A percentile compares a stretch with the other conserved stretches of the same genome.
Conservation (phyloP, 2,888 invertebrate species). For the Drosophila prolongata region DNA sequence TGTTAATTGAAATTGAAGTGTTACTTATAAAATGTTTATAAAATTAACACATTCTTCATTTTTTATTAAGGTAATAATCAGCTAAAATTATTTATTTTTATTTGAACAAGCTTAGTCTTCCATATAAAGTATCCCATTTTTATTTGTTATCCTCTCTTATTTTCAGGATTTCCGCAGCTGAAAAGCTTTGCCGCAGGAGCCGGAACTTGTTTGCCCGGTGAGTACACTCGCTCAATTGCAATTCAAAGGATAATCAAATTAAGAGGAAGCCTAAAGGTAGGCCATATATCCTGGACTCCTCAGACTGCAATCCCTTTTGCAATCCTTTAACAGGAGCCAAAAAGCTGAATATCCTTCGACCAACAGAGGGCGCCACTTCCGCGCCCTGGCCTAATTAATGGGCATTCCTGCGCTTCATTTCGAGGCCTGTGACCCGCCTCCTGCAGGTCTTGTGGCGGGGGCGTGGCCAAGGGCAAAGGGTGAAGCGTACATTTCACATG, state of each 20-base stretch:
- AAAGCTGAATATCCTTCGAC: conserved; percentile 21
- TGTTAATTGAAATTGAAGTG: no score
- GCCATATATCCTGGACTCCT: conserved; percentile 33
- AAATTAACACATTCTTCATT: no score
- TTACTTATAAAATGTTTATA: no score
- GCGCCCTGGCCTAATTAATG: conserved; percentile 68
- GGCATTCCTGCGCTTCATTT: conserved; percentile 76
- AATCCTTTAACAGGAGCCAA: conserved; percentile 13
- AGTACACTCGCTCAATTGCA: conserved; percentile 39
- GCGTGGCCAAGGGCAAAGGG: conserved; percentile 27
- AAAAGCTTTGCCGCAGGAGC: conserved; percentile 81
- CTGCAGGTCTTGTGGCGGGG: conserved; percentile 17
- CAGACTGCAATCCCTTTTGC: conserved; percentile 33
- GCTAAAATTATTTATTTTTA: no score
- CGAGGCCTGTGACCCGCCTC: conserved; percentile 15
- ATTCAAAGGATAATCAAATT: conserved; percentile 5
- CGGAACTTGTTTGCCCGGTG: conserved; percentile 82
- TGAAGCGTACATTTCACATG: conserved; percentile 48
- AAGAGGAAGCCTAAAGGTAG: conserved; percentile 66
- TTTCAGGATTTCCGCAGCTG: conserved; percentile 82
- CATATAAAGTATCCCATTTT: no score
- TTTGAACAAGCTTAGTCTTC: no score
- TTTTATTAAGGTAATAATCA: no score
- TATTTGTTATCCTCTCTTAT: background rate
- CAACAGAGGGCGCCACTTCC: conserved; percentile 61